Evolutionary conservation across 2,888 invertebrate genomes (phyloP), one percentile per base, ranked within the genome.

Genomic region (Chirona hameri): DNA sequence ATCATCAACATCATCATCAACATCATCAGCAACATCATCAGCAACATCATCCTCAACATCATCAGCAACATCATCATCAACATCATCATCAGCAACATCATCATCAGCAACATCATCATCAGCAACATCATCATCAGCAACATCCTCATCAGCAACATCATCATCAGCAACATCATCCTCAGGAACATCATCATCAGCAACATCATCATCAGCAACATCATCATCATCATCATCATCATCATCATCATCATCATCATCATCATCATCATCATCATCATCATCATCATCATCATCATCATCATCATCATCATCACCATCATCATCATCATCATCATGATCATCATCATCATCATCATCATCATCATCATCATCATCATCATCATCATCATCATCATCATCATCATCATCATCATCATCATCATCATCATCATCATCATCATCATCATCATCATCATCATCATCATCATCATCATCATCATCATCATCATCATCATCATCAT

Each of bases 171-270:
- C n/a, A n/a, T n/a, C n/a, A n/a, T n/a, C n/a, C n/a, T n/a, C n/a
- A n/a, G n/a, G n/a, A n/a, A n/a, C n/a, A n/a, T n/a, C n/a, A n/a
- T n/a, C n/a, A n/a, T n/a, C n/a, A n/a, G n/a, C n/a, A n/a, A n/a
- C n/a, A n/a, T n/a, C n/a, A n/a, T n/a, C n/a, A n/a, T n/a, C n/a
- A n/a, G n/a, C n/a, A n/a, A n/a, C n/a, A n/a, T n/a, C n/a, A n/a
- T n/a, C n/a, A n/a, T 65, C 65, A 65, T 65, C n/a, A 65, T 65
- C 65, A 65, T 65, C 65, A 65, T 65, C n/a, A 65, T 65, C 65
- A 65, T 65, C 65, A 65, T 65, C n/a, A 65, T 65, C 65, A 65
- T 65, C 65, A 65, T 65, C n/a, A 65, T 65, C 65, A 65, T 65
- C 65, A 65, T 65, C n/a, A 65, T 65, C 65, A 65, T 65, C 65